Percentiles rank a stretch among this genome's conserved stretches.
phyloP scores from a whole-genome alignment of 2,113 vertebrate genomes.

The Galemys pyrenaicus region DNA sequence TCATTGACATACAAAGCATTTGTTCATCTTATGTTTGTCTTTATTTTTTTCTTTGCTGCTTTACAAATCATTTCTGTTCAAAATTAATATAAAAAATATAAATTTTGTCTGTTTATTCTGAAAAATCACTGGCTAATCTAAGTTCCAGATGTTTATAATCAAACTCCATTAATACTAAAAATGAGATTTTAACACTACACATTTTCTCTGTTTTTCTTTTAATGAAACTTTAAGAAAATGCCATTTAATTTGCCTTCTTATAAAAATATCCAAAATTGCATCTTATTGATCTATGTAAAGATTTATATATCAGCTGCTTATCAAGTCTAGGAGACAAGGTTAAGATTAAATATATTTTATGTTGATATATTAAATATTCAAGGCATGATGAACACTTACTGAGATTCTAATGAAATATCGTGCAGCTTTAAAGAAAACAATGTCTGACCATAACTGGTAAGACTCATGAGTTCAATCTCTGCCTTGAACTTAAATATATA shows the following conservation, averaged over 20 bases:
- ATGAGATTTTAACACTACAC: not conserved
- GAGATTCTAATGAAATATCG: not conserved
- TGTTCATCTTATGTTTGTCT: not conserved
- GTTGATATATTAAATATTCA: not conserved
- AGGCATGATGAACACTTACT: not conserved
- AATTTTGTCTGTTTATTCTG: not conserved
- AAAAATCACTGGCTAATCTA: not conserved
- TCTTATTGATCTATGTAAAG: not conserved
- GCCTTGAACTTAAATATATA: not conserved
- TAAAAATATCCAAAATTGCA: not conserved
- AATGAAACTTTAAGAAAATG: conserved; percentile 14
- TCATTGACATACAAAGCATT: not conserved
- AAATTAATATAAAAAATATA: not conserved
- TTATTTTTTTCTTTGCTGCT: not conserved
- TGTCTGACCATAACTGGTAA: not conserved
- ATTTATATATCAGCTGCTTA: conserved; percentile 27
- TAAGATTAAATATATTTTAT: not conserved
- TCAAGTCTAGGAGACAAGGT: not conserved
- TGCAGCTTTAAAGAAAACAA: not conserved
- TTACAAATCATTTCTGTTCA: not conserved
- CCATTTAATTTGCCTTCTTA: not conserved
- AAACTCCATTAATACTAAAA: not conserved
- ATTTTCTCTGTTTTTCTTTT: not conserved
- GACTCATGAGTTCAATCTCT: not conserved
- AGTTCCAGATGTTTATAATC: not conserved